Evolutionary conservation across 2,888 invertebrate genomes (phyloP), one percentile per base, ranked within the genome.

Genomic region (Pogonocherus hispidulus): DNA sequence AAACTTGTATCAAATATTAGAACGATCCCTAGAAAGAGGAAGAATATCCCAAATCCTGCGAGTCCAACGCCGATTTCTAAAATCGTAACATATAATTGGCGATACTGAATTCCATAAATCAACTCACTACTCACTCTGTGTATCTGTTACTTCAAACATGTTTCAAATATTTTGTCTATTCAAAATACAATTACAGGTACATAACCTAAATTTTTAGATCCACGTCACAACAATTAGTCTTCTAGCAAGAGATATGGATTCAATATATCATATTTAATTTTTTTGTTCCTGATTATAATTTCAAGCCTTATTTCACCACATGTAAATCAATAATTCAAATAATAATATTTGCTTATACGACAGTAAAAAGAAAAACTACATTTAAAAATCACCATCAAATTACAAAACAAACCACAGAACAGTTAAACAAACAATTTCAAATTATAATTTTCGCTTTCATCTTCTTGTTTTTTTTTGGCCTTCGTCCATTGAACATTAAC

Each of bases 61-160:
- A 99, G 89, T 16, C 98, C 99, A 44, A 99, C 96, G 18, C 99
- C 99, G 81, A 99, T 99, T 88, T 99, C 96, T 96, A 88, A 70
- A 91, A 91, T 78, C 18, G 9, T 46, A 18, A 35, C 37, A 47
- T n/a, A 56, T 54, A 55, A 14, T 0, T 23, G 14, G 1, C 32
- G 11, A 1, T 18, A 2, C n/a, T 9, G 14, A 54, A 8, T 14
- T 9, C 0, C 9, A 9, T 16, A 6, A 23, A 32, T 3, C 11
- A 41, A 32, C 19, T 52, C n/a, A 41, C 18, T 14, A 89, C 92
- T 90, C 87, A 94, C 94, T 95, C 87, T 95, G 94, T 23, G 92
- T 90, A 81, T 95, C 94, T 73, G 93, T 91, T 81, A 94, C 91
- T 85, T 94, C 93, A 84, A 95, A 93, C 94, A 95, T 95, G 56